Base-by-base conservation (phyloP, 2,113 vertebrate species). In the Trichomycterus rosablanca region DNA sequence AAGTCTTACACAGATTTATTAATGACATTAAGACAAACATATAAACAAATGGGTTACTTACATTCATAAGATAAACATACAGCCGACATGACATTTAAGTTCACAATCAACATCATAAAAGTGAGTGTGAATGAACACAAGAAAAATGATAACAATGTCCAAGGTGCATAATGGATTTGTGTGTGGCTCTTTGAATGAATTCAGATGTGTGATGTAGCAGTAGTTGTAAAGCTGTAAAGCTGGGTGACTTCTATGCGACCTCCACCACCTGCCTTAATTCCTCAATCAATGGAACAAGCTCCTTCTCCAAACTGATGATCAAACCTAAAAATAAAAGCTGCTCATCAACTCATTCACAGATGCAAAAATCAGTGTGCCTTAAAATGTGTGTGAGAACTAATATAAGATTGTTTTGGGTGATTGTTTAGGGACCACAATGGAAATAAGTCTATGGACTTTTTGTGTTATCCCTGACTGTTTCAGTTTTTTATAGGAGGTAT, bases 301-400 rank as follows among this genome's bases (percentile, higher is more conserved):
- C 95, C 78, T 98, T 97, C 84, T 98, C 95, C 78, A 97, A 83
- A 84, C 89, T 95, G 78, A 98, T 90, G 74, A 98, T 95, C 71
- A 98, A 77, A 58, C 94, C 94, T 98, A 73, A 39, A 68, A 76
- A 75, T 45, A 75, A 22, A 39, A 44, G n/a, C n/a, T n/a, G n/a
- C n/a, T 9, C 6, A 44, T 3, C 20, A 59, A 37, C 19, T 45
- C 11, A 18, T 26, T 43, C 3, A 30, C 12, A n/a, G n/a, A n/a
- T n/a, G n/a, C n/a, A n/a, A n/a, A n/a, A n/a, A n/a, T n/a, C n/a
- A n/a, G n/a, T n/a, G n/a, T n/a, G n/a, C n/a, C n/a, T n/a, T n/a
- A n/a, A n/a, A n/a, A n/a, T n/a, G n/a, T n/a, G n/a, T n/a, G n/a
- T n/a, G n/a, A n/a, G n/a, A n/a, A n/a, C n/a, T n/a, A n/a, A n/a